phyloP scores from a whole-genome alignment of 2,797 vertebrate species.

The Catharus ustulatus region DNA sequence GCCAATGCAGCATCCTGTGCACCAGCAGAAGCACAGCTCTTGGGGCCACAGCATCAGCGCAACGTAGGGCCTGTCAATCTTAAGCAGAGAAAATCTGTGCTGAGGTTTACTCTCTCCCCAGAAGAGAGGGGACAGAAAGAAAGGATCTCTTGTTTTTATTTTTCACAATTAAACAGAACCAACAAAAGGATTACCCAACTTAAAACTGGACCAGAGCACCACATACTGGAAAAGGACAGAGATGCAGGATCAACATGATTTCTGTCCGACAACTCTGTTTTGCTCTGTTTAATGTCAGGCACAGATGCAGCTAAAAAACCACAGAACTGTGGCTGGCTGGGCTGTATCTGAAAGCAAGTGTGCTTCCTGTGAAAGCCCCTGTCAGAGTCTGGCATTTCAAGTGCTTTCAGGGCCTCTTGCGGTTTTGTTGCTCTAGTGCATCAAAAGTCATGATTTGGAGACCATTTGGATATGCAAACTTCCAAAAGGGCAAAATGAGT shows the following conservation, averaged over 20 bases:
- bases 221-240: background rate
- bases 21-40: rapidly evolving
- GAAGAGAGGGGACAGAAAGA: background rate
- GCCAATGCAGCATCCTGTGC: background rate
- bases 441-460: background rate
- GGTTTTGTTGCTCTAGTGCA: background rate
- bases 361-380: background rate
- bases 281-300: background rate
- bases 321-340: background rate
- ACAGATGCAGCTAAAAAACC: background rate
- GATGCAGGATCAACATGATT: background rate
- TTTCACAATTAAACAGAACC: rapidly evolving
- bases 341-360: background rate
- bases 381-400: rapidly evolving
- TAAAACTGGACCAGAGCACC: background rate
- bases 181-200: background rate
- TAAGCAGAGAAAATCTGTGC: background rate
- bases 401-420: background rate
- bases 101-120: background rate
- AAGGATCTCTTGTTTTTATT: background rate
- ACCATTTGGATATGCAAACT: background rate
- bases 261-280: background rate
- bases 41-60: background rate
- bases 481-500: background rate
- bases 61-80: background rate